These are phyloP conservation scores for Lordiphosa clarofinis DNA, from an alignment of 1,140 invertebrate species.

Conservation along the genomic window DNA sequence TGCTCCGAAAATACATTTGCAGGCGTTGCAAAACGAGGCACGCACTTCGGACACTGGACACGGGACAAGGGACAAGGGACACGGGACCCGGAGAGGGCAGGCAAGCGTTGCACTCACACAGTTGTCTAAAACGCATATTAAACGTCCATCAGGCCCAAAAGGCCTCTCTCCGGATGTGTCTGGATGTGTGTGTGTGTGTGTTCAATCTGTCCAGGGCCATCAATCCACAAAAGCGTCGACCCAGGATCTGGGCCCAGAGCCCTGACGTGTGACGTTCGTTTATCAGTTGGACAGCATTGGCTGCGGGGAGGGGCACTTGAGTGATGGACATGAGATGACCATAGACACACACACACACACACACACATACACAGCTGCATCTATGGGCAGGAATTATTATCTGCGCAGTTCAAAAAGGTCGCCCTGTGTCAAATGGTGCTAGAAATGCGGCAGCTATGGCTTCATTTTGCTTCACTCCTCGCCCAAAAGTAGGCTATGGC, in stretches of 20 bases:
- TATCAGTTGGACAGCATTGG: conserved; percentile 55
- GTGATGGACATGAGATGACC: conserved; percentile 35
- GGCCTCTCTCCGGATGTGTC: background rate
- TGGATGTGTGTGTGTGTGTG: background rate
- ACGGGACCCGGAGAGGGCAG: conserved; percentile 17
- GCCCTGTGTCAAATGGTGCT: too few species aligned
- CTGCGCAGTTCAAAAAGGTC: too few species aligned
- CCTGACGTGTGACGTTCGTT: conserved; percentile 72
- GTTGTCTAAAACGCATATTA: conserved; percentile 67
- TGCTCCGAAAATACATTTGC: conserved; percentile 49
- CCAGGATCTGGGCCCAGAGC: conserved; percentile 37
- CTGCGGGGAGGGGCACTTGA: conserved; percentile 23
- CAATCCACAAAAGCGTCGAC: conserved; percentile 69
- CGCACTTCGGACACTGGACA: conserved; percentile 40
- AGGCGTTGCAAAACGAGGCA: conserved; percentile 67
- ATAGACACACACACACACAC: too few species aligned
- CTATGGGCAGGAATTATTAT: too few species aligned
- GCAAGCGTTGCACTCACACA: conserved; percentile 41
- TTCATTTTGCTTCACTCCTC: conserved; percentile 1
- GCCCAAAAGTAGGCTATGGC: conserved; percentile 11
- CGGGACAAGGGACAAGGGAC: too few species aligned
- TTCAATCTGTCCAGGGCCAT: conserved; percentile 69
- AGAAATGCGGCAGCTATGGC: background rate
- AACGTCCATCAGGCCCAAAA: conserved; percentile 55
- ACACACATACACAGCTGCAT: too few species aligned